Evolutionary conservation across 1,140 invertebrate species (phyloP), one percentile per base, ranked within the genome.

Genomic region (Drosophila ficusphila): DNA sequence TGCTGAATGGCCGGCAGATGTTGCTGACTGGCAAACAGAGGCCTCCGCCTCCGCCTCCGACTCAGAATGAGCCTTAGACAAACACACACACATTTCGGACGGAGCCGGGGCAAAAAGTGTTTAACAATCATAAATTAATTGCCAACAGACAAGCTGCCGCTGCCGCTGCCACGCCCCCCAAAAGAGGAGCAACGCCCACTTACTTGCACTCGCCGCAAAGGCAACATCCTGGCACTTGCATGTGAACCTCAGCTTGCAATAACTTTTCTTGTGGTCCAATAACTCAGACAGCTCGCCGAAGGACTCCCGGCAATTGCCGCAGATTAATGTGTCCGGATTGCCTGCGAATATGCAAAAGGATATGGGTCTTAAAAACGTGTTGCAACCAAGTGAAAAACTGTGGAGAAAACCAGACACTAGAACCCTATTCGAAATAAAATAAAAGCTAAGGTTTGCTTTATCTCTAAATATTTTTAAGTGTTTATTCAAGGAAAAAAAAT

Each of bases 281-380:
- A 97, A 93, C 81, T 96, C 96, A 83, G 95, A 94, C 27, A 97
- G 93, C 76, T 96, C 96, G 46, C 94, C 94, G 92, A 97, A 97
- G 92, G 96, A 94, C 92, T 96, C 95, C 78, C 96, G 93, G 92
- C 96, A 97, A 92, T 96, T 97, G 65, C 96, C 96, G 92, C 96
- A 97, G 85, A 97, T 97, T 90, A 97, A 93, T 90, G 97, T 96
- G 91, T 97, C 96, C 74, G 95, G 95, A 92, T 96, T 96, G 92
- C 95, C 96, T 96, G 92, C 1, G 93, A 93, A 67, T 62, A 61
- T 46, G 33, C 16, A 54, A 57, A 27, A 12, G 18, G 53, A 41
- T 41, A 47, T n/a, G n/a, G 29, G 3, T 8, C 33, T 48, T 33
- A 11, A 19, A 42, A 62, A 18, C 5, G 3, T 18, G 11, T 53